Conservation (phyloP, 1,140 invertebrate species). For the Bombus balteatus region DNA sequence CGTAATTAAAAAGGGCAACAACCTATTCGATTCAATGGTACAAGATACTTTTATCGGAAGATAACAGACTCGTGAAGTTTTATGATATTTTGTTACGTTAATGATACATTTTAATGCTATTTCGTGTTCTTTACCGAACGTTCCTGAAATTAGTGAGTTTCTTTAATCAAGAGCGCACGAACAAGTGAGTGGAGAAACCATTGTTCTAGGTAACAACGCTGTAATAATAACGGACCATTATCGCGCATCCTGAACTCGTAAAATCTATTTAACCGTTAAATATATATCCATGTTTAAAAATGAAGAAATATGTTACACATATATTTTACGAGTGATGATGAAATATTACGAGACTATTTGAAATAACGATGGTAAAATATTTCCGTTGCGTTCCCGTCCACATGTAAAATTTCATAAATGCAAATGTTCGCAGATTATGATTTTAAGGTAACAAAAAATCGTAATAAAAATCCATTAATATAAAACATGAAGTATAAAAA, state of each 20-base stretch:
- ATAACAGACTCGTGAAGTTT: no score
- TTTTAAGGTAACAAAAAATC: neutral
- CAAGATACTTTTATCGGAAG: no score
- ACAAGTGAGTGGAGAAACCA: neutral
- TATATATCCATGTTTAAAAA: conserved; percentile 11
- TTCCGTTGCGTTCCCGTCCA: neutral
- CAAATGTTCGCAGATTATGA: neutral
- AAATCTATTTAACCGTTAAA: conserved; percentile 27
- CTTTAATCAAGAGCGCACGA: no score
- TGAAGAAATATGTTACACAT: neutral
- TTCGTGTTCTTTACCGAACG: neutral
- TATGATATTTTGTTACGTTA: no score
- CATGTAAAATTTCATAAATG: neutral
- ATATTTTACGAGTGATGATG: conserved; percentile 5
- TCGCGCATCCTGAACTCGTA: conserved; percentile 4
- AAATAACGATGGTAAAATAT: conserved; percentile 5
- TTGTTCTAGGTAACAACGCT: neutral
- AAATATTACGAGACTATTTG: conserved; percentile 7
- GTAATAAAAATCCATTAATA: neutral
- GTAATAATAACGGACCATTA: conserved; percentile 23
- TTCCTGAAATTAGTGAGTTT: neutral
- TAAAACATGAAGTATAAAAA: neutral
- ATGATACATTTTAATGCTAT: neutral
- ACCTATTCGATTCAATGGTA: no score
- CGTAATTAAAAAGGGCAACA: no score